phyloP scores from a whole-genome alignment of 2,113 vertebrate genomes.

The Thomomys bottae region DNA sequence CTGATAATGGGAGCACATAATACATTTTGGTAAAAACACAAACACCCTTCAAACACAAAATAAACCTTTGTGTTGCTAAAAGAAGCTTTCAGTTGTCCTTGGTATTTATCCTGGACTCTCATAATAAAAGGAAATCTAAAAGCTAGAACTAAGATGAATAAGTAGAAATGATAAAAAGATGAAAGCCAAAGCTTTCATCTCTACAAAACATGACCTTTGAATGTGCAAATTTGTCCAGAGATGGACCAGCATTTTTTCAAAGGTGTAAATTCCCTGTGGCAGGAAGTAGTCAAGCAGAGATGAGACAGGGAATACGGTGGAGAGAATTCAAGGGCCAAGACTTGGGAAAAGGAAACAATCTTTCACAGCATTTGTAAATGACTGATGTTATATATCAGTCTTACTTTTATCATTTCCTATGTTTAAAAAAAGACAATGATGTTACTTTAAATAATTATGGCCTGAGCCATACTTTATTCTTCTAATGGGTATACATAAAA shows the following conservation, averaged over 20 bases:
- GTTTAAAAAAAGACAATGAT: background rate
- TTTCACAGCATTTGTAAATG: background rate
- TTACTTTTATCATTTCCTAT: background rate
- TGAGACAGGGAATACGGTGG: background rate
- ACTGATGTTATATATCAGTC: background rate
- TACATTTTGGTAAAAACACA: slow-evolving; percentile 26
- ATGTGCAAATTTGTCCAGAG: background rate
- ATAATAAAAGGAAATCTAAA: background rate
- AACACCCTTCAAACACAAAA: background rate
- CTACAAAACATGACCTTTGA: background rate
- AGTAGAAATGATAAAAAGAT: background rate
- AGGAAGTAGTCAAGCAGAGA: background rate
- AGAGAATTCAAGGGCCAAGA: background rate
- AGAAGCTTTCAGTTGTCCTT: background rate
- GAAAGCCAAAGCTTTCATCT: slow-evolving; percentile 1
- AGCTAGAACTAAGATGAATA: background rate
- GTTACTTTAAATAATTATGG: background rate
- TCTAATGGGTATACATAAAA: background rate
- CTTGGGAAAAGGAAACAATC: background rate
- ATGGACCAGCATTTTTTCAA: background rate
- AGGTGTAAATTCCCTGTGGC: background rate
- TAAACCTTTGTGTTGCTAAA: background rate
- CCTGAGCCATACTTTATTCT: background rate
- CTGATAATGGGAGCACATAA: background rate
- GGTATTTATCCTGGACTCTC: background rate